Evolutionary conservation across 1,140 invertebrate genomes (phyloP).

Genomic region (Drosophila navojoa): DNA sequence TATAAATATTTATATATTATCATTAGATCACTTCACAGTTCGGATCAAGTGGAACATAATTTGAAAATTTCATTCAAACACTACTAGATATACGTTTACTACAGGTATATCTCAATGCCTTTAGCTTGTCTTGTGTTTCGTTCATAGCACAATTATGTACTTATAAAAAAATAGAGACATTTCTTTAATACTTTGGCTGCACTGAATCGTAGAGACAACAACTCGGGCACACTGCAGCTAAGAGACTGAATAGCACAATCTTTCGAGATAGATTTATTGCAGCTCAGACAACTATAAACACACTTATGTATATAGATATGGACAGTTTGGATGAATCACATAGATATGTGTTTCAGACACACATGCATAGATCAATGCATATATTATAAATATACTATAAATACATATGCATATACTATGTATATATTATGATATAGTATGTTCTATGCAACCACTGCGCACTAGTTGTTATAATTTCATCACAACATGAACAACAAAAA

Average conservation of each 20-base stretch:
- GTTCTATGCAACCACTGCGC: conserved; percentile 51
- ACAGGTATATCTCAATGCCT: neutral
- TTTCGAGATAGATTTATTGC: neutral
- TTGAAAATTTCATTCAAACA: too few species aligned
- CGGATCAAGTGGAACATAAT: neutral
- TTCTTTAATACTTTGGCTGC: neutral
- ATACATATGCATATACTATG: neutral
- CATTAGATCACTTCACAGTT: conserved; percentile 1
- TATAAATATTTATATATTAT: neutral
- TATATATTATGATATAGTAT: conserved; percentile 6
- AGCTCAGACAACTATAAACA: neutral
- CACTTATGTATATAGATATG: too few species aligned
- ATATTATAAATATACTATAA: neutral
- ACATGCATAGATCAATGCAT: conserved; percentile 15
- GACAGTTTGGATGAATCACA: too few species aligned
- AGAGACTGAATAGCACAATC: conserved; percentile 34
- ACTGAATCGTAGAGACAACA: conserved; percentile 25
- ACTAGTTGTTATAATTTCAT: conserved; percentile 45
- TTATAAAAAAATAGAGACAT: neutral
- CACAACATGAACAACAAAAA: conserved; percentile 33
- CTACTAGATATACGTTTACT: too few species aligned
- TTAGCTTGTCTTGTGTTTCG: neutral
- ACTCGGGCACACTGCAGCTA: conserved; percentile 29
- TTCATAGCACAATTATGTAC: neutral
- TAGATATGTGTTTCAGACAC: conserved; percentile 8